Evolutionary conservation across 2,888 invertebrate species (phyloP).

Genomic region (Watsonalla binaria): DNA sequence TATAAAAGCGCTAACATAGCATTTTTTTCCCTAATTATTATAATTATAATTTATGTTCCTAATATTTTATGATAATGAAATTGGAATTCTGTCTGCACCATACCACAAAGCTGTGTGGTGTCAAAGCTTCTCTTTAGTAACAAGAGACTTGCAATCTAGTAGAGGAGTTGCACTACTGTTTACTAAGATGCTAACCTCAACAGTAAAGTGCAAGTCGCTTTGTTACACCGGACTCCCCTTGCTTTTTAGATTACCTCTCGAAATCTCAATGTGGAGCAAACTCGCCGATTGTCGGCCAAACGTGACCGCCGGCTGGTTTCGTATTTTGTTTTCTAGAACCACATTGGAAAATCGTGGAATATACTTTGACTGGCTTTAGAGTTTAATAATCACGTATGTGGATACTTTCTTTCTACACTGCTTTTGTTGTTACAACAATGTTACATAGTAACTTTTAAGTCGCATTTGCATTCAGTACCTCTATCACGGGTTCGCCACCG

Average conservation of each 20-base stretch:
- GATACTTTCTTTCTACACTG: too few relatives aligned
- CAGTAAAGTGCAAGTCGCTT: constrained; percentile 2
- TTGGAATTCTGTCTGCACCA: too few relatives aligned
- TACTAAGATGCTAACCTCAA: neutral
- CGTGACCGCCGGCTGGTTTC: neutral
- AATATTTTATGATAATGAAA: too few relatives aligned
- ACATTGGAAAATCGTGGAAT: neutral
- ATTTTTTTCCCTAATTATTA: too few relatives aligned
- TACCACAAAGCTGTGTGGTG: too few relatives aligned
- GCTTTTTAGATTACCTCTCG: constrained; percentile 2
- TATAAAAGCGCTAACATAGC: too few relatives aligned
- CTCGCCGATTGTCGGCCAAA: neutral
- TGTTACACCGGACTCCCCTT: constrained; percentile 1
- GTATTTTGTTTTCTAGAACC: neutral
- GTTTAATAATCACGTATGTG: neutral
- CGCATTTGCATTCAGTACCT: too few relatives aligned
- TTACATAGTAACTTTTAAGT: too few relatives aligned
- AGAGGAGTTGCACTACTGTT: neutral
- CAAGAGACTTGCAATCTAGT: neutral
- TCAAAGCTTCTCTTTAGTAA: neutral
- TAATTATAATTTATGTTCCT: too few relatives aligned
- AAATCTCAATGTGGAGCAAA: constrained; percentile 2
- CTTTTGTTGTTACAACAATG: too few relatives aligned
- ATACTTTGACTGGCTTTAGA: neutral
- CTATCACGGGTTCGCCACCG: too few relatives aligned